A percentile compares a stretch with the other conserved stretches of the same genome.
Conservation (phyloP, 2,113 vertebrate species). For the Ochotona princeps region DNA sequence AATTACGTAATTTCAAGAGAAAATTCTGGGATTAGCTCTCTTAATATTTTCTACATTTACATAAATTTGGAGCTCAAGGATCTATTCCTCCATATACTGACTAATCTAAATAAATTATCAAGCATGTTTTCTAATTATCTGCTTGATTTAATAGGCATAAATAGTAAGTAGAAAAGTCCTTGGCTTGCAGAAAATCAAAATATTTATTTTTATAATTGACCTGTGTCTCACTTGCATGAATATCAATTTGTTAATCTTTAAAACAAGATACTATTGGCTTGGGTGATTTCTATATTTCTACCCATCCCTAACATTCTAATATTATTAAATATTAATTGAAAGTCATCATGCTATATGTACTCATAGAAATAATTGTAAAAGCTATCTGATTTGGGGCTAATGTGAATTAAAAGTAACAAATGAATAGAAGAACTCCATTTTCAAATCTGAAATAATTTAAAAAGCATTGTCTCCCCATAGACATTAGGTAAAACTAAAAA, state of each 20-base stretch:
- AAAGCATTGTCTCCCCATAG: slow-evolving; percentile 5
- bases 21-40: slow-evolving; percentile 25
- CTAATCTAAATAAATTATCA: slow-evolving; percentile 46
- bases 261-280: background rate
- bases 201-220: background rate
- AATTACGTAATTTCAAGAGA: slow-evolving; percentile 51
- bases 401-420: slow-evolving; percentile 27
- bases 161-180: slow-evolving; percentile 9
- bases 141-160: slow-evolving; percentile 30
- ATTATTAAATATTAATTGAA: slow-evolving; percentile 19
- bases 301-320: background rate
- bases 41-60: slow-evolving; percentile 42
- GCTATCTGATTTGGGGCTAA: slow-evolving; percentile 12
- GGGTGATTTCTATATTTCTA: slow-evolving; percentile 31
- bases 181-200: background rate
- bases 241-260: slow-evolving; percentile 7
- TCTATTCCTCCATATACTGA: background rate
- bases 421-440: slow-evolving; percentile 33
- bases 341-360: background rate
- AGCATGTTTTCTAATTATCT: slow-evolving; percentile 38
- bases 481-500: slow-evolving; percentile 36
- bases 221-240: background rate
- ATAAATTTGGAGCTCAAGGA: slow-evolving; percentile 65
- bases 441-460: slow-evolving; percentile 24
- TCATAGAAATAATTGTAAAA: slow-evolving; percentile 35